phyloP scores from a whole-genome alignment of 2,797 vertebrate species.

The Pseudochirops corinnae region DNA sequence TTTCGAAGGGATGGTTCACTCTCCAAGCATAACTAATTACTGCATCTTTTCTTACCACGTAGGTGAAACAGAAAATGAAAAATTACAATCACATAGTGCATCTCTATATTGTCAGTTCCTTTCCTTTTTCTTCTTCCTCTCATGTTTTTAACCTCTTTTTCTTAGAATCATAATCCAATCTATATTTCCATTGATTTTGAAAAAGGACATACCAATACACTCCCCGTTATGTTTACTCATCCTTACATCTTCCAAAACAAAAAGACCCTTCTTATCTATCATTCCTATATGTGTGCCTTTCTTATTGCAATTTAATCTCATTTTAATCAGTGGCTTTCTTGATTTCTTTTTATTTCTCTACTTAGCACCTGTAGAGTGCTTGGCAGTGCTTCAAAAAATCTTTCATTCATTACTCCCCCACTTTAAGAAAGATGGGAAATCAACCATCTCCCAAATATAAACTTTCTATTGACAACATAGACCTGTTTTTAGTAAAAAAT shows the following conservation, averaged over 20 bases:
- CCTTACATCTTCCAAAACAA: neutral
- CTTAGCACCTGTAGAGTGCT: neutral
- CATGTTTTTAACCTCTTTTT: neutral
- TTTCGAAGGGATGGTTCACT: neutral
- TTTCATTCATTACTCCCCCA: neutral
- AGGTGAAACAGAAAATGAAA: neutral
- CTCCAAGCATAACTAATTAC: neutral
- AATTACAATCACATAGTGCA: neutral
- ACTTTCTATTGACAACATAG: neutral
- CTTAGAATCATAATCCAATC: neutral
- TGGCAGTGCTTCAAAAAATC: neutral
- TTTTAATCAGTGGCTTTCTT: neutral
- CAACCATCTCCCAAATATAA: neutral
- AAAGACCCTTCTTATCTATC: neutral
- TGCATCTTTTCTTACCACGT: neutral
- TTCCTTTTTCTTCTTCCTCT: neutral
- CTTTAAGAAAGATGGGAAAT: neutral
- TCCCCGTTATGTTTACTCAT: neutral
- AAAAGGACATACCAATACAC: neutral
- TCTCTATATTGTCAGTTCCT: neutral
- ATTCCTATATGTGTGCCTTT: neutral
- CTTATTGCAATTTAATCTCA: neutral
- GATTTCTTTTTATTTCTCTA: neutral
- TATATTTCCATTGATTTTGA: neutral
- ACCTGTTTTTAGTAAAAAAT: neutral